Conservation (phyloP, 2,797 vertebrate genomes). For the Huso huso region DNA sequence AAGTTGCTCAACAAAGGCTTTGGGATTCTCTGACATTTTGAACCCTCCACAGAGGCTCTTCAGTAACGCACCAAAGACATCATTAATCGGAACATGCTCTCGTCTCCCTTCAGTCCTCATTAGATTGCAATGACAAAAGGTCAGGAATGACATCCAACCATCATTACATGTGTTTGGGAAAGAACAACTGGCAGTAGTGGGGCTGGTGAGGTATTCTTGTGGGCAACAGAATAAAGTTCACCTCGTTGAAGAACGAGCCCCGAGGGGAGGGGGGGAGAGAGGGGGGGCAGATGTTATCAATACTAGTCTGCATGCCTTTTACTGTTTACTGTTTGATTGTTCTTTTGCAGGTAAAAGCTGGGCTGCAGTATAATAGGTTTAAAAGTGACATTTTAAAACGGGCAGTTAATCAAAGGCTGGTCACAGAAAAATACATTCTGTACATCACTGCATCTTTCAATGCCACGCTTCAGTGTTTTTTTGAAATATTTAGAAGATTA, state of each 20-base stretch:
- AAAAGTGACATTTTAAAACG: too few relatives aligned
- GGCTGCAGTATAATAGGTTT: too few relatives aligned
- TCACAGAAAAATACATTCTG: too few relatives aligned
- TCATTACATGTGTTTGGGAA: constrained; percentile 24
- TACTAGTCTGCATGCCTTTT: too few relatives aligned
- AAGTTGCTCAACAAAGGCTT: constrained; percentile 27
- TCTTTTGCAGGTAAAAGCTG: too few relatives aligned
- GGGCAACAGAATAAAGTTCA: constrained; percentile 23
- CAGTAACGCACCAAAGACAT: constrained; percentile 10
- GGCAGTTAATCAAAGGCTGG: too few relatives aligned
- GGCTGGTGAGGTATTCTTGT: constrained; percentile 37
- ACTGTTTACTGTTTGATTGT: too few relatives aligned
- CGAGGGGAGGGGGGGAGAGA: too few relatives aligned
- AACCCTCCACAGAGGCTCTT: constrained; percentile 28
- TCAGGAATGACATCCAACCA: constrained; percentile 25
- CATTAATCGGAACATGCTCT: constrained; percentile 3
- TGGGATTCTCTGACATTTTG: constrained; percentile 48
- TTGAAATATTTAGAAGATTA: too few relatives aligned
- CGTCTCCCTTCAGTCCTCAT: constrained; percentile 30
- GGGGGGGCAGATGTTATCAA: too few relatives aligned
- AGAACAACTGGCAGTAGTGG: constrained; percentile 28
- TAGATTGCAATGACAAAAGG: constrained; percentile 38
- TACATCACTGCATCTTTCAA: too few relatives aligned
- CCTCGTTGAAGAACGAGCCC: constrained; percentile 8
- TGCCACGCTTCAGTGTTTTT: too few relatives aligned